These are phyloP conservation scores for Drosophila rubida DNA, from an alignment of 2,888 invertebrate species.

Conservation along the genomic window DNA sequence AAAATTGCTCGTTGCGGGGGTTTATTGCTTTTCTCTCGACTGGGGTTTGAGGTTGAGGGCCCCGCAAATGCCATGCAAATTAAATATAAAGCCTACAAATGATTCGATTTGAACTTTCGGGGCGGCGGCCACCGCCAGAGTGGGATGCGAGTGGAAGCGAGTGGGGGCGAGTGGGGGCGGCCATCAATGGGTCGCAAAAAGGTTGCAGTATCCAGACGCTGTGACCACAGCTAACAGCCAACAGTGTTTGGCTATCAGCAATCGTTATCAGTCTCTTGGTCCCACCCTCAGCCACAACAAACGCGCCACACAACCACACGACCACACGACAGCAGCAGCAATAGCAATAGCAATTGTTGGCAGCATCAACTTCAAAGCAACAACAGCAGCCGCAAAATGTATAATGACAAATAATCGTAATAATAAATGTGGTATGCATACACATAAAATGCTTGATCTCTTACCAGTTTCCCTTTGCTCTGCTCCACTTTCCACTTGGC, in stretches of 20 bases:
- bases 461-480: conserved; percentile 8
- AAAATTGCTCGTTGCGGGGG: conserved; percentile 16
- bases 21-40: conserved; percentile 46
- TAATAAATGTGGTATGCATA: background rate
- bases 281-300: conserved; percentile 6
- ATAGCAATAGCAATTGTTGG: background rate
- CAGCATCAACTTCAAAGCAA: conserved; percentile 45
- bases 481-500: conserved; percentile 1
- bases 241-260: conserved; percentile 21
- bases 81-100: conserved; percentile 73
- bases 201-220: background rate
- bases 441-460: background rate
- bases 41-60: no score
- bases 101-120: conserved; percentile 62
- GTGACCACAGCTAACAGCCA: conserved; percentile 27
- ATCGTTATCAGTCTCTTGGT: conserved; percentile 27
- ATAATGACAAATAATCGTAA: conserved; percentile 25
- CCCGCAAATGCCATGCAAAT: conserved; percentile 67
- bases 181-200: conserved; percentile 12
- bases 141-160: no score
- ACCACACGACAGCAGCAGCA: conserved; percentile 12
- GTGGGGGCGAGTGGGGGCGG: no score
- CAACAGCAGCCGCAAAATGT: conserved; percentile 15
- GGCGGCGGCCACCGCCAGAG: no score
- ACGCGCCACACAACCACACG: conserved; percentile 6